Conservation (phyloP, 2,113 vertebrate species). For the Hyla sarda region DNA sequence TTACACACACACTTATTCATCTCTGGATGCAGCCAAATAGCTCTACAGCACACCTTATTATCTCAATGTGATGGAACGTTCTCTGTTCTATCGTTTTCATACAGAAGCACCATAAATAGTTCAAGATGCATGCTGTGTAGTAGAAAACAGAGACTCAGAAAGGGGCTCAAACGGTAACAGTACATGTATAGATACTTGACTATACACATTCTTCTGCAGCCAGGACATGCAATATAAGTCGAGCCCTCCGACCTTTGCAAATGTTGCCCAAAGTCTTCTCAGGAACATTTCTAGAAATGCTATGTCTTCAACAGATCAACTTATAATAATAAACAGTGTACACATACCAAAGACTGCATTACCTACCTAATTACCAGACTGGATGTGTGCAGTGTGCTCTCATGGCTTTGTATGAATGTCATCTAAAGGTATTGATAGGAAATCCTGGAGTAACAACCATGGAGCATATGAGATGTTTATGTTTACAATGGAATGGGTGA, state of each 20-base stretch:
- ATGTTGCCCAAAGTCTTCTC: constrained; percentile 47
- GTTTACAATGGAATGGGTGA: neutral
- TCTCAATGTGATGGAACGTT: no score
- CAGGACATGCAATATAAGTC: neutral
- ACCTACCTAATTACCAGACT: neutral
- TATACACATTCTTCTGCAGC: neutral
- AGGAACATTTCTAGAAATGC: constrained; percentile 53
- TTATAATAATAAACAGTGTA: constrained; percentile 22
- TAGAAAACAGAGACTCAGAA: neutral
- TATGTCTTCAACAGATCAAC: constrained; percentile 33
- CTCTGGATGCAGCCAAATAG: neutral
- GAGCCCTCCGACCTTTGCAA: constrained; percentile 4
- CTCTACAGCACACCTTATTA: neutral
- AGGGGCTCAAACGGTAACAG: neutral
- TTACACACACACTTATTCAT: neutral
- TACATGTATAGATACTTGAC: neutral
- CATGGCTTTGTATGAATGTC: neutral
- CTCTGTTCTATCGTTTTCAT: neutral
- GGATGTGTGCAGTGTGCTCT: neutral
- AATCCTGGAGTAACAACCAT: neutral
- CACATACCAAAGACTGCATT: neutral
- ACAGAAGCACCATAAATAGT: neutral
- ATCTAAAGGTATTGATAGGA: neutral
- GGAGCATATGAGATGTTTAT: neutral
- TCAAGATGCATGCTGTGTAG: constrained; percentile 1